phyloP scores from a whole-genome alignment of 2,797 vertebrate genomes.

The Anisognathus igniventris region DNA sequence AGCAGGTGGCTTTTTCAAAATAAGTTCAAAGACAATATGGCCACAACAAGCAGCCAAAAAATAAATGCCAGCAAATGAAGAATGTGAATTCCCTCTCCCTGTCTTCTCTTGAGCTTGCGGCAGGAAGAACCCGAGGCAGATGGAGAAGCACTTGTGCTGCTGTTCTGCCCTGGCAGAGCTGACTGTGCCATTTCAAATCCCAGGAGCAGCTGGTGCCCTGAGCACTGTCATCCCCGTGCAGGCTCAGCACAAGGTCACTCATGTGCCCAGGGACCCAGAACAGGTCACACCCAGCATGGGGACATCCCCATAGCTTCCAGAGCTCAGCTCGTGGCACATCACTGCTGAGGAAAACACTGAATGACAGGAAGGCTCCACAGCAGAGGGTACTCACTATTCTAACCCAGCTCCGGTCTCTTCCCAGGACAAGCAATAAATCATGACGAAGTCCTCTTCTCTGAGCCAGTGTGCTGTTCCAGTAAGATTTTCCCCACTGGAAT shows the following conservation, averaged over 20 bases:
- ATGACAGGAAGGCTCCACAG: neutral
- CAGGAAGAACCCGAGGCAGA: rapidly evolving
- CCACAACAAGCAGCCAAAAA: neutral
- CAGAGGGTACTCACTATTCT: neutral
- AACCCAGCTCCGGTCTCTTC: neutral
- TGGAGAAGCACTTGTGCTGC: neutral
- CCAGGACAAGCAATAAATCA: neutral
- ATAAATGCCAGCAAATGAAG: neutral
- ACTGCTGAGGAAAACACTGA: rapidly evolving
- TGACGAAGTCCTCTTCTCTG: neutral
- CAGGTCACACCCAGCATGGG: neutral
- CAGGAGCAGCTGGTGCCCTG: neutral
- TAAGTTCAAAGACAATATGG: neutral
- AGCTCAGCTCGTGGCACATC: rapidly evolving
- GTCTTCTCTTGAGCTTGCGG: neutral
- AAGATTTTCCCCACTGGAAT: neutral
- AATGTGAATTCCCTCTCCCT: neutral
- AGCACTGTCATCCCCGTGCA: rapidly evolving
- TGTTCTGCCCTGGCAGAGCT: neutral
- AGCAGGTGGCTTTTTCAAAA: neutral
- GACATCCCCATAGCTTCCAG: neutral
- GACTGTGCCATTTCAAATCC: neutral
- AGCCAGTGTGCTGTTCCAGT: neutral
- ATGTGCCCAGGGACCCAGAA: neutral
- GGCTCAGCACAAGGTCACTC: neutral